Evolutionary conservation across 2,113 vertebrate species (phyloP).

Genomic region (Ploceus nigricollis): DNA sequence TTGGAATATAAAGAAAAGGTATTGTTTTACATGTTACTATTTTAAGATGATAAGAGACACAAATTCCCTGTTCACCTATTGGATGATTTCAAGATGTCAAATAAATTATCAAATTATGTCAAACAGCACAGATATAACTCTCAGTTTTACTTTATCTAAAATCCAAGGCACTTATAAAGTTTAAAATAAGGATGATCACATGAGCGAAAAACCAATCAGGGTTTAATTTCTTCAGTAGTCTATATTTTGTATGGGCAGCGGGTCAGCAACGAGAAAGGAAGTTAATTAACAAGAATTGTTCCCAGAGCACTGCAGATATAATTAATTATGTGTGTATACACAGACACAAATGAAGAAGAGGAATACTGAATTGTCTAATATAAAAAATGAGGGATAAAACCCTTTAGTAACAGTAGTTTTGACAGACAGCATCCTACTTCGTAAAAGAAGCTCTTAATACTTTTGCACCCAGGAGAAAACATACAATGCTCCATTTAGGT

Average conservation of each 20-base stretch:
- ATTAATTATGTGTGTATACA: background rate
- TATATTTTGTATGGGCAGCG: background rate
- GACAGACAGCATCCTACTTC: background rate
- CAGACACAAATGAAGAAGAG: background rate
- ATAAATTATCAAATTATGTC: background rate
- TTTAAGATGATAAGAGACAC: background rate
- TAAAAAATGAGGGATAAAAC: background rate
- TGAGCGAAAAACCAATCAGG: background rate
- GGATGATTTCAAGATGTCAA: background rate
- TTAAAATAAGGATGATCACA: background rate
- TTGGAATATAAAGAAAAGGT: background rate
- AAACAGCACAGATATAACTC: background rate
- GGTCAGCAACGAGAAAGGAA: background rate
- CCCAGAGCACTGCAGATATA: background rate
- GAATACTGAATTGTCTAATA: background rate
- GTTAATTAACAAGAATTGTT: constrained; percentile 7
- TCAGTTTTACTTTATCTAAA: background rate
- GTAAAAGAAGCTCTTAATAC: background rate
- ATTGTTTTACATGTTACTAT: background rate
- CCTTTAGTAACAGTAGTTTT: background rate
- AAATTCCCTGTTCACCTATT: background rate
- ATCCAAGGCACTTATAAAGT: background rate
- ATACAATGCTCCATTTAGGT: background rate
- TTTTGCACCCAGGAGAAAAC: background rate
- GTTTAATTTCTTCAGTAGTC: background rate